Base-by-base conservation (phyloP, 2,888 invertebrate species). In the Hypena proboscidalis region DNA sequence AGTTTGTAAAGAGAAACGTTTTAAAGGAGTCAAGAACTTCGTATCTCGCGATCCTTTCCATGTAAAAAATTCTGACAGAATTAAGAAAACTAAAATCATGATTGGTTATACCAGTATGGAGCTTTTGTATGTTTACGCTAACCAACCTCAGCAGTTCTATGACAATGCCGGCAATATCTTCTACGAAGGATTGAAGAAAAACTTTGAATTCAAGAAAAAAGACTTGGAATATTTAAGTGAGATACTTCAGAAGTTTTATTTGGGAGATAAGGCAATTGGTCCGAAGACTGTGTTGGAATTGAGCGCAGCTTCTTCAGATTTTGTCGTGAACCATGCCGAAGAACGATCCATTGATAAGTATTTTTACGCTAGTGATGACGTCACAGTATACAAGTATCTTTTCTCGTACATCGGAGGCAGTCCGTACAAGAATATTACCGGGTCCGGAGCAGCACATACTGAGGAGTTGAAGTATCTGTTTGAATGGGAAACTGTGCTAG, bases 81-180 rank as follows among this genome's bases (percentile, higher is more conserved):
- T 74, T 0, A 60, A 42, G 20, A 40, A 61, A 2, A 70, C 54
- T 0, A 55, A 69, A 2, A 69, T 83, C 8, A 55, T 83, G 31
- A 62, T 77, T 1, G 83, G 82, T 0, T 76, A 74, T 14, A 81
- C 71, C 1, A 75, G 74, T 31, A 72, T 76, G 45, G 83, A 83
- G 49, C 57, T 69, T 7, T 58, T 77, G 13, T 56, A 48, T 7
- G 51, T 49, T 25, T 74, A 71, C 14, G 60, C 51, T 2, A 62
- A 62, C n/a, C 52, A 70, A 44, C 39, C 63, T 0, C 59, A 64
- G 4, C 41, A 61, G 0, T 68, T 58, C 34, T 64, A 58, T 22
- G 34, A 51, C 2, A 33, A 45, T 4, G 10, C 27, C 10, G 46
- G 41, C 0, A 45, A 61, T 40, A 33, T 53, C 2, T 41, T 64